phyloP scores from a whole-genome alignment of 1,140 invertebrate species.

The Magallana gigas region DNA sequence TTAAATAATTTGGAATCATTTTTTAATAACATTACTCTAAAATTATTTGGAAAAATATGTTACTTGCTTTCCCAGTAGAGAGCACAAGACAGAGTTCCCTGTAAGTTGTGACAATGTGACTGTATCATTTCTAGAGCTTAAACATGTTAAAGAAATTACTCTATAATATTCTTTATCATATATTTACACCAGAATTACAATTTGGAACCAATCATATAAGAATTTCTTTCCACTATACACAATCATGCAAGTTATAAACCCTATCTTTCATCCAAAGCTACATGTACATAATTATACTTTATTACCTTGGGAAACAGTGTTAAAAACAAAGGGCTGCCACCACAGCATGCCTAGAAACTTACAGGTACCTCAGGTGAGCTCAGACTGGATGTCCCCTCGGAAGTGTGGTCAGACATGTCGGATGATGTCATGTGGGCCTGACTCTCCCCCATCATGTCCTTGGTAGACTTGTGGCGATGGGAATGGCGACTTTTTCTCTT shows the following conservation, averaged over 20 bases:
- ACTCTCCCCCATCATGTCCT: conserved; percentile 59
- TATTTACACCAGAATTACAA: no score
- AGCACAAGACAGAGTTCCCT: no score
- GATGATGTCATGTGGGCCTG: conserved; percentile 54
- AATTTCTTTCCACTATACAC: background rate
- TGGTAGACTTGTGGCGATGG: conserved; percentile 42
- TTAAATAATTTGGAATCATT: no score
- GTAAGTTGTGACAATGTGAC: no score
- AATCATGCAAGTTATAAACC: background rate
- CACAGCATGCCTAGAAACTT: conserved; percentile 49
- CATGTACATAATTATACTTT: no score
- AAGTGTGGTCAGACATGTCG: conserved; percentile 55
- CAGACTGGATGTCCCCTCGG: conserved; percentile 58
- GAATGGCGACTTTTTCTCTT: conserved; percentile 55
- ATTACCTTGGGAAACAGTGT: background rate
- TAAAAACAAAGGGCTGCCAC: background rate
- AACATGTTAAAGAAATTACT: no score
- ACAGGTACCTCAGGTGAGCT: conserved; percentile 57
- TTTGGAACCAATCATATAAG: background rate
- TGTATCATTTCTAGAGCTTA: no score
- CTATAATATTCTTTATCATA: no score
- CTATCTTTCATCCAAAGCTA: no score
- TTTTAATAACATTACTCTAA: no score
- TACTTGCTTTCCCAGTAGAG: no score
- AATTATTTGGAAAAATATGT: no score